Evolutionary conservation across 1,140 invertebrate species (phyloP).

Genomic region (Stenopsyche tienmushanensis): DNA sequence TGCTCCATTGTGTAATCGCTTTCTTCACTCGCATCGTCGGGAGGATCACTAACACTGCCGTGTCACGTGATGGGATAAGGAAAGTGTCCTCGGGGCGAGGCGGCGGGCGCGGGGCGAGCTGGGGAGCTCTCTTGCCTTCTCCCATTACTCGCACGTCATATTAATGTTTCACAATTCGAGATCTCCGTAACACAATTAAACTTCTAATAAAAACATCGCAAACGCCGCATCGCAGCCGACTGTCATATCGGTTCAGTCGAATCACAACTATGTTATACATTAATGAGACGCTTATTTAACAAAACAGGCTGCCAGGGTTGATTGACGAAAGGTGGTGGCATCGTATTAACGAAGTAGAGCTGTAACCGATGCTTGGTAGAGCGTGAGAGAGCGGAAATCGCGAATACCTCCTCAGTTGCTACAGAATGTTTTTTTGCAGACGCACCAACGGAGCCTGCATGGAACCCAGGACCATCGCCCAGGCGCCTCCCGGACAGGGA

Average conservation of each 20-base stretch:
- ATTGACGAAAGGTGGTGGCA: slow-evolving; percentile 32
- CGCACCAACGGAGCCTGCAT: slow-evolving; percentile 60
- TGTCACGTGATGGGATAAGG: slow-evolving; percentile 65
- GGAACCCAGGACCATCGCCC: slow-evolving; percentile 74
- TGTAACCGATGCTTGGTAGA: slow-evolving; percentile 39
- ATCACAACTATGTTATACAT: slow-evolving; percentile 12
- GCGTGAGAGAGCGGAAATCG: slow-evolving; percentile 4
- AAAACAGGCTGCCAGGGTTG: slow-evolving; percentile 35
- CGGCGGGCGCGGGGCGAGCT: slow-evolving; percentile 50
- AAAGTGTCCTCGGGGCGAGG: slow-evolving; percentile 56
- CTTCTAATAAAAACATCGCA: slow-evolving; percentile 4
- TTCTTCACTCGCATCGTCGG: not conserved
- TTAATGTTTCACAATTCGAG: slow-evolving; percentile 16
- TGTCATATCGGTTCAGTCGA: slow-evolving; percentile 1
- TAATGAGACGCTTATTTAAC: slow-evolving; percentile 35
- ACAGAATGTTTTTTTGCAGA: slow-evolving; percentile 33
- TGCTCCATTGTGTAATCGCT: slow-evolving; percentile 36
- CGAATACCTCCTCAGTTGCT: not conserved
- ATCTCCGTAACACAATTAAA: slow-evolving; percentile 40
- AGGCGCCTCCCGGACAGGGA: slow-evolving; percentile 81
- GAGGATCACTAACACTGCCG: slow-evolving; percentile 49
- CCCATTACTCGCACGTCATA: slow-evolving; percentile 54
- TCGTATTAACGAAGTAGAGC: slow-evolving; percentile 39
- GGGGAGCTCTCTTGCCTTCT: slow-evolving; percentile 59
- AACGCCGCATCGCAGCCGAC: slow-evolving; percentile 19